Evolutionary conservation across 2,113 vertebrate genomes (phyloP).

Genomic region (Semicossyphus pulcher): DNA sequence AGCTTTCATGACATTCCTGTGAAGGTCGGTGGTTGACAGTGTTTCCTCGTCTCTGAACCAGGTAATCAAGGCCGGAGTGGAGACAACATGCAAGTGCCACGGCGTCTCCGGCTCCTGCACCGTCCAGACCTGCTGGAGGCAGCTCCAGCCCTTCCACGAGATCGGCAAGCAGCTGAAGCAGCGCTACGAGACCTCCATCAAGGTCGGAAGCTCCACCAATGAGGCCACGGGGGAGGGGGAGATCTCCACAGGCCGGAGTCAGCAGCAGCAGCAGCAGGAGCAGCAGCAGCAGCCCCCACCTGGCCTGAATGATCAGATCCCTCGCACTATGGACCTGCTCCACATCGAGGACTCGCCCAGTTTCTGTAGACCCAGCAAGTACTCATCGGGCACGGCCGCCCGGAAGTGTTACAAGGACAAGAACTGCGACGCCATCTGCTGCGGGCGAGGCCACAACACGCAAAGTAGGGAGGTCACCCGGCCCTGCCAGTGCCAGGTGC

Average conservation of each 20-base stretch:
- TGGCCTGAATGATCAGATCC: slow-evolving; percentile 88
- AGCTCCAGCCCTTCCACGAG: slow-evolving; percentile 96
- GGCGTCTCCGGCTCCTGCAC: slow-evolving; percentile 97
- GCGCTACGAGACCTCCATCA: slow-evolving; percentile 93
- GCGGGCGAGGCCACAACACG: slow-evolving; percentile 96
- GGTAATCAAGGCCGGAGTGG: slow-evolving; percentile 97
- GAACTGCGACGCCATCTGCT: slow-evolving; percentile 99
- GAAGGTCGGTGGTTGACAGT: slow-evolving; percentile 25
- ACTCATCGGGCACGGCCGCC: slow-evolving; percentile 91
- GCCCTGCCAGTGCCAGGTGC: slow-evolving; percentile 98
- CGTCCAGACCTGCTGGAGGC: slow-evolving; percentile 96
- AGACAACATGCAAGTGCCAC: slow-evolving; percentile 98
- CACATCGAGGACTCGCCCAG: slow-evolving; percentile 98
- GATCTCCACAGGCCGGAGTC: slow-evolving; percentile 85
- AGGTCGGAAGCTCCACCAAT: slow-evolving; percentile 95
- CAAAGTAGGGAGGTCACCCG: slow-evolving; percentile 96
- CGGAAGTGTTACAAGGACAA: slow-evolving; percentile 98
- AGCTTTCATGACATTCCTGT: slow-evolving; percentile 38
- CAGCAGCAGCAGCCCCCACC: slow-evolving; percentile 70
- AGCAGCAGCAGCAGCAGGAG: slow-evolving; percentile 17
- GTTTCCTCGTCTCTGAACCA: slow-evolving; percentile 70
- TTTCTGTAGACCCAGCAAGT: slow-evolving; percentile 94
- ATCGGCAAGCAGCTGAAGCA: slow-evolving; percentile 96
- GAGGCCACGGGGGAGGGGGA: slow-evolving; percentile 95
- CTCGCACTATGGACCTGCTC: slow-evolving; percentile 93